phyloP scores from a whole-genome alignment of 2,113 vertebrate species.

The Pomatorhinus ruficollis region DNA sequence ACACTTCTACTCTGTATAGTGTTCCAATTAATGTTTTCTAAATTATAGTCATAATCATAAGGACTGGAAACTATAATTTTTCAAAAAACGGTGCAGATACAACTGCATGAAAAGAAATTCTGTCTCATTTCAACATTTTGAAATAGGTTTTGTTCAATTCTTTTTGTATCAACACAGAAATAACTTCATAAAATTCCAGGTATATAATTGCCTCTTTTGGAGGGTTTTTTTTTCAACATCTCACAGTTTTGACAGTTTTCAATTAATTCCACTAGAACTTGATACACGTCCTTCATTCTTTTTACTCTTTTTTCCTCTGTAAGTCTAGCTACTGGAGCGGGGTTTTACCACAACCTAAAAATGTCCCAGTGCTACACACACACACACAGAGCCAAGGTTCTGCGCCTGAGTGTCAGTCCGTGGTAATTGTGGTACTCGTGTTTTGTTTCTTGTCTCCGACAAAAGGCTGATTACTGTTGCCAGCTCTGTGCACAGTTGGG shows the following conservation, averaged over 20 bases:
- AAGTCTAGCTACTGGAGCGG: neutral
- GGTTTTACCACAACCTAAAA: neutral
- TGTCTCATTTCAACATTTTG: neutral
- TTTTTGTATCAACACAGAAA: neutral
- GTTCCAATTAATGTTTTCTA: slow-evolving; percentile 40
- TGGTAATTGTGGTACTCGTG: neutral
- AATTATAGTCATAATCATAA: slow-evolving; percentile 18
- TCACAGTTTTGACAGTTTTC: neutral
- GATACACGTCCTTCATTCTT: neutral
- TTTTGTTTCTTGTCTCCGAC: neutral
- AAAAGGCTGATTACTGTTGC: neutral
- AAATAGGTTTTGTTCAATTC: neutral
- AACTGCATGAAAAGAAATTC: neutral
- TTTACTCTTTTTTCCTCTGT: neutral
- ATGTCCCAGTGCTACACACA: neutral
- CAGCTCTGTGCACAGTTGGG: neutral
- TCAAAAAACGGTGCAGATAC: neutral
- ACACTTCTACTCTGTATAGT: neutral
- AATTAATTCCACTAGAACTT: neutral
- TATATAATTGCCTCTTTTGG: neutral
- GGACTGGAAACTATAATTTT: slow-evolving; percentile 4
- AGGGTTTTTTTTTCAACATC: neutral
- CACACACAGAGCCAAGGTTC: neutral
- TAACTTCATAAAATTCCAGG: neutral
- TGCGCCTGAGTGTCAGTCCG: neutral